phyloP scores from a whole-genome alignment of 2,888 invertebrate genomes.

The Parnassius apollo region DNA sequence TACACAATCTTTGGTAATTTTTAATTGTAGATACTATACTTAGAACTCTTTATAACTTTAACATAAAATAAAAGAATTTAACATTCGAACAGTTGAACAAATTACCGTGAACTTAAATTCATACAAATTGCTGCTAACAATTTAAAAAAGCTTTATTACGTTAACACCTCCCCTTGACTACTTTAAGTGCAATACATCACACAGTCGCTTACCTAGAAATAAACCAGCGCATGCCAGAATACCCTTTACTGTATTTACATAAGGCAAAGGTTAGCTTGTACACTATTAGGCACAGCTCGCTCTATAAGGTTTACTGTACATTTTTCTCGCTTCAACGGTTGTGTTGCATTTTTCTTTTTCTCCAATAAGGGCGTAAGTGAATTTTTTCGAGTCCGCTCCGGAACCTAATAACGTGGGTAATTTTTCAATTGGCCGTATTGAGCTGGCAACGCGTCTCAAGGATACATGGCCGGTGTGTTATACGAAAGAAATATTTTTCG shows the following conservation, averaged over 20 bases:
- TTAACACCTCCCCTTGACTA: conserved; percentile 55
- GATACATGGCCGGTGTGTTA: conserved; percentile 48
- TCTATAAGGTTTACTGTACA: conserved; percentile 36
- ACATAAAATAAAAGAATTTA: background rate
- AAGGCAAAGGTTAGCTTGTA: conserved; percentile 7
- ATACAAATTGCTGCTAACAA: conserved; percentile 55
- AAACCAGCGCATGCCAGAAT: conserved; percentile 23
- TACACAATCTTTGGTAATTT: too few relatives aligned
- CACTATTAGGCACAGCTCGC: background rate
- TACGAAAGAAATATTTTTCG: conserved; percentile 19
- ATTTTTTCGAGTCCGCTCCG: conserved; percentile 54
- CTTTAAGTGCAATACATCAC: conserved; percentile 1
- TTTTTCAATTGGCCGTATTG: conserved; percentile 77
- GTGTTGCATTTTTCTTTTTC: conserved; percentile 49
- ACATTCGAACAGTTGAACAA: conserved; percentile 19
- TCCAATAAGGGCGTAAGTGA: conserved; percentile 59
- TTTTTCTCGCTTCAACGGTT: conserved; percentile 55
- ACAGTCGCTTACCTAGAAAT: conserved; percentile 18
- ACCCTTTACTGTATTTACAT: background rate
- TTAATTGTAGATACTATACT: too few relatives aligned
- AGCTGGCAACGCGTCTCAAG: conserved; percentile 35
- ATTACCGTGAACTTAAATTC: conserved; percentile 45
- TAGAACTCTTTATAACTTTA: too few relatives aligned
- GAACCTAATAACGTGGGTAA: conserved; percentile 77
- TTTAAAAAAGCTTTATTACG: conserved; percentile 53